Conservation (phyloP, 2,797 vertebrate species). For the Naso thynnoides region DNA sequence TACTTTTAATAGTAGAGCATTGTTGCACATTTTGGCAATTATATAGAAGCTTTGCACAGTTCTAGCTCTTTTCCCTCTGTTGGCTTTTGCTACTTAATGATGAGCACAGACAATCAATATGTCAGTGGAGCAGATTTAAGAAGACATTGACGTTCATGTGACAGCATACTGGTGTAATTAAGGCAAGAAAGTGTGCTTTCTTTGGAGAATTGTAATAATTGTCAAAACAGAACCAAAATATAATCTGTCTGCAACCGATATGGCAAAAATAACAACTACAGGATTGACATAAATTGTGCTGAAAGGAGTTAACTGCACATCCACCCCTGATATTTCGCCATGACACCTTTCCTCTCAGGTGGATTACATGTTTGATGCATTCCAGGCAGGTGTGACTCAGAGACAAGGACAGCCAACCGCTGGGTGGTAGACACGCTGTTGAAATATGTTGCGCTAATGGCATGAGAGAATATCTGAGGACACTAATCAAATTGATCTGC, state of each 20-base stretch:
- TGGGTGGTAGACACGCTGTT: not conserved
- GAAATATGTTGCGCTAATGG: constrained; percentile 4
- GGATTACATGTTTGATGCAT: constrained; percentile 33
- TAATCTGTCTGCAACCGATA: not conserved
- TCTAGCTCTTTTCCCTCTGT: not conserved
- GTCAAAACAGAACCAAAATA: not conserved
- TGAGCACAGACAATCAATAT: constrained; percentile 32
- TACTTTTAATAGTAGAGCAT: constrained; percentile 7
- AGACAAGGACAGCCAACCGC: constrained; percentile 31
- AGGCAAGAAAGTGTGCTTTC: too few relatives aligned
- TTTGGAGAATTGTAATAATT: not conserved
- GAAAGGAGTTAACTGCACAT: not conserved
- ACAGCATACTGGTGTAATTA: too few relatives aligned
- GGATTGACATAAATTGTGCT: not conserved
- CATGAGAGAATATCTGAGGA: constrained; percentile 18
- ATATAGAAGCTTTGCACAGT: not conserved
- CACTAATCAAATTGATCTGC: constrained; percentile 27
- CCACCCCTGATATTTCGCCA: not conserved
- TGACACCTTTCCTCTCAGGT: constrained; percentile 25
- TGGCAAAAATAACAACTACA: not conserved
- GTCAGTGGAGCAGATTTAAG: not conserved
- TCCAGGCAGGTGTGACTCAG: constrained; percentile 18
- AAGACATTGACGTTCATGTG: not conserved
- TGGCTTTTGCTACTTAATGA: constrained; percentile 5
- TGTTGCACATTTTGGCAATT: constrained; percentile 1